A percentile compares a stretch with the other conserved stretches of the same genome.
Conservation (phyloP, 2,888 invertebrate species). For the Sinopyrophorus schimmeli region DNA sequence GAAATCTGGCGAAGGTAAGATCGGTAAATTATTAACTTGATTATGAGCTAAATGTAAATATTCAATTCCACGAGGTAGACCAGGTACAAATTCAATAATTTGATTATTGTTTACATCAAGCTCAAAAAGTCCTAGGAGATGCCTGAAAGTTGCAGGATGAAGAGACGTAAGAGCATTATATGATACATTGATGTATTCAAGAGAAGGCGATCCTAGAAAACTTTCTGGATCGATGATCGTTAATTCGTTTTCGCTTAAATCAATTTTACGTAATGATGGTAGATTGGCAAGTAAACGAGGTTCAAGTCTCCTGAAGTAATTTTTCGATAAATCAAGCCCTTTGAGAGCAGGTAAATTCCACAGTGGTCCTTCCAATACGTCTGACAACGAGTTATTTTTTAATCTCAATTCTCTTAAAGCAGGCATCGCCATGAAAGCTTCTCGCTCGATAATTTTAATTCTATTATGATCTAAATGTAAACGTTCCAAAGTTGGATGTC, state of each 20-base stretch:
- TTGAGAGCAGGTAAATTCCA: conserved; percentile 85
- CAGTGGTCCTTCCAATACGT: conserved; percentile 72
- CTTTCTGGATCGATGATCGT: conserved; percentile 71
- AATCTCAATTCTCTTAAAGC: conserved; percentile 80
- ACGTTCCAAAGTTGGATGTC: conserved; percentile 79
- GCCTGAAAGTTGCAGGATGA: conserved; percentile 77
- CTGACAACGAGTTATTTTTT: conserved; percentile 79
- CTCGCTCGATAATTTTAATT: conserved; percentile 72
- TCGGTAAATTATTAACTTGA: conserved; percentile 68
- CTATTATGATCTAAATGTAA: conserved; percentile 80
- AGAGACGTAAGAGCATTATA: conserved; percentile 71
- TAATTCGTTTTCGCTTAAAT: conserved; percentile 75
- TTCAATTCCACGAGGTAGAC: conserved; percentile 76
- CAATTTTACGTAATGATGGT: conserved; percentile 74
- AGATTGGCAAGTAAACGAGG: conserved; percentile 73
- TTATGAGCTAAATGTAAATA: conserved; percentile 73
- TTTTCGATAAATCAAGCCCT: conserved; percentile 79
- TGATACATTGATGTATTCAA: conserved; percentile 82
- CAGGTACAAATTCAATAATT: conserved; percentile 75
- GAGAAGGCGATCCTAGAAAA: conserved; percentile 70
- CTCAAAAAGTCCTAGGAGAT: conserved; percentile 75
- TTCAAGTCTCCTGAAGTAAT: conserved; percentile 72
- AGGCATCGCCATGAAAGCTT: conserved; percentile 82
- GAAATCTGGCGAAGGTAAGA: conserved; percentile 67
- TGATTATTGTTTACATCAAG: conserved; percentile 76